Base-by-base conservation (phyloP, 1,140 invertebrate species). In the Platorchestia sp. region DNA sequence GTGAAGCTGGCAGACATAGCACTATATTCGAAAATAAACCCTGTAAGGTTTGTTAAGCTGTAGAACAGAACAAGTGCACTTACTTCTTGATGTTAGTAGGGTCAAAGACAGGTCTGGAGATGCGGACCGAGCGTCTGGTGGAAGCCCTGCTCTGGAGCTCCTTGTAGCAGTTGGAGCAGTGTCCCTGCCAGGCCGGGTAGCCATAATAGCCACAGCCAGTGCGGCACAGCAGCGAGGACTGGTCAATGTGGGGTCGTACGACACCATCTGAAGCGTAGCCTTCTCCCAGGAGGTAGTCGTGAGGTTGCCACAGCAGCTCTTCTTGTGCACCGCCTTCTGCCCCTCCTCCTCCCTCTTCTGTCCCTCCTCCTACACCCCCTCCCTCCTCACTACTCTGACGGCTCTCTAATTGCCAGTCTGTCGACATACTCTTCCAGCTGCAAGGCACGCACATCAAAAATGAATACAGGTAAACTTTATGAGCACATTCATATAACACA, bases 141-240 rank as follows among this genome's bases (percentile, higher is more conserved):
- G 96, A 95, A 87, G 95, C 96, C 41, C 96, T 95, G 36, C 96
- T 95, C 43, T 97, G 89, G 42, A 95, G 97, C 95, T 97, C 97
- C 95, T 97, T 97, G 97, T 98, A 98, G 96, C 98, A 99, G 97
- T 99, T 98, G 45, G 99, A 99, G 97, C 99, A 99, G 97, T 99
- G 99, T 40, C 99, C 98, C 97, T 99, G 98, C 98, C 99, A 99
- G 97, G 99, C 98, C 51, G 98, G 98, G 97, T 99, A 99, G 42
- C 99, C 99, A 97, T 98, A 99, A 97, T 98, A 99, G 95, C 99
- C 99, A 97, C 99, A 99, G 40, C 99, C 98, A 97, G 98, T 99
- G 97, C 99, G 99, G 97, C 99, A 99, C 96, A 99, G 98, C 96
- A 99, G 97, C 97, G 99, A 99, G 95, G 98, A 98, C 96, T 98